Percentiles rank a stretch among this genome's conserved stretches.
These are phyloP conservation scores for Eurosta solidaginis DNA, from an alignment of 1,140 invertebrate genomes.

Conservation along the genomic window DNA sequence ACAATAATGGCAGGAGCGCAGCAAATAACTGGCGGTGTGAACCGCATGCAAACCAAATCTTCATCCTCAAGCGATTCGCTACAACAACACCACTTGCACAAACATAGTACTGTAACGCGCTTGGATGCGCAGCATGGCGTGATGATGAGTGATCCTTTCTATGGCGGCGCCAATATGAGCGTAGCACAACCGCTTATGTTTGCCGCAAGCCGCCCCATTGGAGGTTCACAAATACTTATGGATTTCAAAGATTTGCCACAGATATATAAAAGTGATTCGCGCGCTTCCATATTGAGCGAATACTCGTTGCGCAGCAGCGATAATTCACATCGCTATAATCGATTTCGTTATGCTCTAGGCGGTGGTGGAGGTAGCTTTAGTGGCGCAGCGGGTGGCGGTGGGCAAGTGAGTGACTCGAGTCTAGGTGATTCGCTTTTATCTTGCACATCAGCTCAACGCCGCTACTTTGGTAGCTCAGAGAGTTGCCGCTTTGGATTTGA, in stretches of 20 bases:
- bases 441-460: slow-evolving; percentile 43
- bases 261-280: slow-evolving; percentile 58
- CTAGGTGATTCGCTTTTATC: slow-evolving; percentile 48
- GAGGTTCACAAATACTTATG: slow-evolving; percentile 53
- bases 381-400: slow-evolving; percentile 38
- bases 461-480: slow-evolving; percentile 58
- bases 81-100: slow-evolving; percentile 41
- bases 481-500: slow-evolving; percentile 55
- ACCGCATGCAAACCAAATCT: slow-evolving; percentile 55
- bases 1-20: not conserved
- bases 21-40: slow-evolving; percentile 25
- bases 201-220: slow-evolving; percentile 50
- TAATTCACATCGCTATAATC: slow-evolving; percentile 50
- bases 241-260: slow-evolving; percentile 51
- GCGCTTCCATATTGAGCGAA: slow-evolving; percentile 55
- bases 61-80: slow-evolving; percentile 58
- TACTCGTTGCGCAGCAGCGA: slow-evolving; percentile 56
- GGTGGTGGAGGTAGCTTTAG: slow-evolving; percentile 35
- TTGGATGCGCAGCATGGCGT: slow-evolving; percentile 45
- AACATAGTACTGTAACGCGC: slow-evolving; percentile 52
- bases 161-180: not conserved
- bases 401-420: slow-evolving; percentile 46
- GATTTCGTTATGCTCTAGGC: slow-evolving; percentile 40
- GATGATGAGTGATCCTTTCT: slow-evolving; percentile 29
- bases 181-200: slow-evolving; percentile 51